These are phyloP conservation scores for Tympanoctomys barrerae DNA, from an alignment of 2,797 vertebrate genomes.

Conservation along the genomic window DNA sequence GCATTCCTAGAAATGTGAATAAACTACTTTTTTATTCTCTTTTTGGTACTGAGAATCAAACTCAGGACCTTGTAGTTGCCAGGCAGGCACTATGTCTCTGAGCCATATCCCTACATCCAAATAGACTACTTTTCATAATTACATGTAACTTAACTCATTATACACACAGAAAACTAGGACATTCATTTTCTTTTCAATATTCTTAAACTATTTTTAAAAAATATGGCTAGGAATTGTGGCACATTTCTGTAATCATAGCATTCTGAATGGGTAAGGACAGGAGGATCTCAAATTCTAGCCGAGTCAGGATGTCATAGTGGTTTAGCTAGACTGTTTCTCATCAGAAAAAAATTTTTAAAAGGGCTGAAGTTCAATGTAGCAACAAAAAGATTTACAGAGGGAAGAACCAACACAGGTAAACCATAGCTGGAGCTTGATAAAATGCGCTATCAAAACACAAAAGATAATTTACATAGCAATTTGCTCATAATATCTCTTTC, in stretches of 20 bases:
- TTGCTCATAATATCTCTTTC: slow-evolving; percentile 60
- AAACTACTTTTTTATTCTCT: neutral
- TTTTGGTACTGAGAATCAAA: no score
- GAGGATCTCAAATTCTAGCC: neutral
- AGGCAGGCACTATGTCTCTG: no score
- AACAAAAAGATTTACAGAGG: neutral
- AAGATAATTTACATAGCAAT: slow-evolving; percentile 59
- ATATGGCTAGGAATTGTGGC: neutral
- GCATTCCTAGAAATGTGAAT: neutral
- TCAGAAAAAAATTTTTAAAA: neutral
- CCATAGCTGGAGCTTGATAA: neutral
- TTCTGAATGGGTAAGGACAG: neutral
- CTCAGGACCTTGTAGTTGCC: no score
- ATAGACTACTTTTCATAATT: neutral
- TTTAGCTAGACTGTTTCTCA: neutral
- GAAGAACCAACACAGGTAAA: neutral
- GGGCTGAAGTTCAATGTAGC: neutral
- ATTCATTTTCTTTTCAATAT: slow-evolving; percentile 30
- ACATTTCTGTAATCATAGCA: neutral
- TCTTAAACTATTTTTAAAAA: neutral
- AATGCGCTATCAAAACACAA: slow-evolving; percentile 56
- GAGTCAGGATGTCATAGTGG: neutral
- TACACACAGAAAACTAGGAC: neutral
- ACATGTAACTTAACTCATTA: neutral
- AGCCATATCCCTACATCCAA: no score